A percentile compares a stretch with the other conserved stretches of the same genome.
These are phyloP conservation scores for Petromus typicus DNA, from an alignment of 2,113 vertebrate genomes.

Conservation along the genomic window DNA sequence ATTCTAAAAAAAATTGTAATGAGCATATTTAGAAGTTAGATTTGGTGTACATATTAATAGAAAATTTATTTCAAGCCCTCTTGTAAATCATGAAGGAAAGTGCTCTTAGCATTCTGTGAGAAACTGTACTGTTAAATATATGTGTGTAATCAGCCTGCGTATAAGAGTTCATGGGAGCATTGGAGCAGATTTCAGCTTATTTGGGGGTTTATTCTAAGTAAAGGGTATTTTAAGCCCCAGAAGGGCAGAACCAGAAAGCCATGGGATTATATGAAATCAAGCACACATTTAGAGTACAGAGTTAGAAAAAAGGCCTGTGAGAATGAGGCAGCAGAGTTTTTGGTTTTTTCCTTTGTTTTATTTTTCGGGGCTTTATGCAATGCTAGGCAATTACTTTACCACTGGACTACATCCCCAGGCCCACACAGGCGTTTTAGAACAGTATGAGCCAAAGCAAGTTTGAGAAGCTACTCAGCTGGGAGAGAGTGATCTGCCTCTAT, in stretches of 20 bases:
- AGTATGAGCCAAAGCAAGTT: not conserved
- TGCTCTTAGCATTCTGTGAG: conserved; percentile 72
- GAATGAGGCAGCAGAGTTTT: not conserved
- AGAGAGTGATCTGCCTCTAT: not conserved
- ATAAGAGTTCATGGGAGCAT: conserved; percentile 23
- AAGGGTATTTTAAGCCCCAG: not conserved
- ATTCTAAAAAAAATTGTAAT: conserved; percentile 72
- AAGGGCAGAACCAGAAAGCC: not conserved
- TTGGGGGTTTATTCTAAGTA: not conserved
- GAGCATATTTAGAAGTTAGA: conserved; percentile 74
- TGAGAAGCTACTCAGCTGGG: not conserved
- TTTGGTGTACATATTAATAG: conserved; percentile 57
- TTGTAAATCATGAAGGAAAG: conserved; percentile 71
- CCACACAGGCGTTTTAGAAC: not conserved
- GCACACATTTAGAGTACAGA: not conserved
- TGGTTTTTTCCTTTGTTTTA: not conserved
- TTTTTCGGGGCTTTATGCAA: not conserved
- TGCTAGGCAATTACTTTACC: not conserved
- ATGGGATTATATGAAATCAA: not conserved
- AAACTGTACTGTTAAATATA: conserved; percentile 71
- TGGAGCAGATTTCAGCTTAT: not conserved
- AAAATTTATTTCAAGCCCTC: conserved; percentile 66
- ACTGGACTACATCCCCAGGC: not conserved
- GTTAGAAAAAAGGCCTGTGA: not conserved
- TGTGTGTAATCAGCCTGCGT: conserved; percentile 45